Percentiles rank a stretch among this genome's conserved stretches.
These are phyloP conservation scores for Tyto alba DNA, from an alignment of 2,113 vertebrate species.

Conservation along the genomic window DNA sequence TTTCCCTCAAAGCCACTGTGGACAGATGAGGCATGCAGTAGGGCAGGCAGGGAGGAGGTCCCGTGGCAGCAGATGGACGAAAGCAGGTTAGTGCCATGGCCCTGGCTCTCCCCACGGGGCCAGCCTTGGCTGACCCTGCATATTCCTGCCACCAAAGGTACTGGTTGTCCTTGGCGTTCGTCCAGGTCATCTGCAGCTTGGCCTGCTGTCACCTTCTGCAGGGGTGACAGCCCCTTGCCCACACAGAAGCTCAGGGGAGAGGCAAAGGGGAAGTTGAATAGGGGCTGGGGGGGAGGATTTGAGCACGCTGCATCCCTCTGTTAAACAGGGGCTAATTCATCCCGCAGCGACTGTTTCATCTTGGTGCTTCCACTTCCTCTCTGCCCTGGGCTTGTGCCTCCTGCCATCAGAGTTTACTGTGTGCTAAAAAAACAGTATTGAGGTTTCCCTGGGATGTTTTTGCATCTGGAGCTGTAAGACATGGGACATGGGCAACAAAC, in stretches of 20 bases:
- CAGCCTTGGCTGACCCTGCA: not conserved
- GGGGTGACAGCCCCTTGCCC: not conserved
- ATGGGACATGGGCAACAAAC: not conserved
- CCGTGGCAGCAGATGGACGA: fast-evolving
- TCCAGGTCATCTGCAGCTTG: not conserved
- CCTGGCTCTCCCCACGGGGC: not conserved
- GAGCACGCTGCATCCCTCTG: not conserved
- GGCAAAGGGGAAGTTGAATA: not conserved
- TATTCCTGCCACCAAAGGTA: not conserved
- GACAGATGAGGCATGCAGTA: not conserved
- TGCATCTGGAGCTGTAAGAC: not conserved
- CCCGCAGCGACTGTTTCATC: not conserved
- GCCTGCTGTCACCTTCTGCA: not conserved
- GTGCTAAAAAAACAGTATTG: not conserved
- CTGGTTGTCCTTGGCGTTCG: not conserved
- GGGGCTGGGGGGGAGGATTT: not conserved
- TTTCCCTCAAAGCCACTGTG: not conserved
- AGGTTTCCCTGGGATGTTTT: not conserved
- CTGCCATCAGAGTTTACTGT: not conserved
- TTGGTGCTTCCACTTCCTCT: not conserved
- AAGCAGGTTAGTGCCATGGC: not conserved
- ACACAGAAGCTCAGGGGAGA: not conserved
- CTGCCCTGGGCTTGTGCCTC: not conserved
- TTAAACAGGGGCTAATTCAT: not conserved
- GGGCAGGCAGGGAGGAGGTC: not conserved